Conservation (phyloP, 2,888 invertebrate genomes). For the Galeruca laticollis region DNA sequence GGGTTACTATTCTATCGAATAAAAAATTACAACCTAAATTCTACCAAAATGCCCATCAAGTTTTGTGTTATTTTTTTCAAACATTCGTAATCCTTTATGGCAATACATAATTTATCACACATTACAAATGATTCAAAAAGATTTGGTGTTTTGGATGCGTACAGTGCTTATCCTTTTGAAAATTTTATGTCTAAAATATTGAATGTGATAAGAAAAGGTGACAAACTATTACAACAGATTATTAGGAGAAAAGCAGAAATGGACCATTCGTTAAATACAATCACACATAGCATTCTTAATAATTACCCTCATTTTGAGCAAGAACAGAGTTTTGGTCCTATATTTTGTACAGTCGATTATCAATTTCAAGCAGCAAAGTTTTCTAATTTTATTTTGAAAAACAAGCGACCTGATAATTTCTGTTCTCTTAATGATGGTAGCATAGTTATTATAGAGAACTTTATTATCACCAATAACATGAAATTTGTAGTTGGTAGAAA, state of each 20-base stretch:
- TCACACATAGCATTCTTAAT: not conserved
- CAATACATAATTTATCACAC: conserved; percentile 3
- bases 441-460: conserved; percentile 11
- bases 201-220: conserved; percentile 6
- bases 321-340: not conserved
- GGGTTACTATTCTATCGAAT: conserved; percentile 7
- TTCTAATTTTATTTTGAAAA: not conserved
- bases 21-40: not conserved
- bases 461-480: conserved; percentile 1
- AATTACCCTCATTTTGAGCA: not conserved
- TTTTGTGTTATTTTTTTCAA: conserved; percentile 5
- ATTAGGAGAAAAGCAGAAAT: conserved; percentile 8
- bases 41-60: not conserved
- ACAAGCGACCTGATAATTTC: conserved; percentile 7
- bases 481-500: conserved; percentile 12
- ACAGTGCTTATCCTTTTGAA: conserved; percentile 8
- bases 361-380: conserved; percentile 2
- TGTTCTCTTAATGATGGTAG: conserved; percentile 9
- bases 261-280: not conserved
- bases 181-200: conserved; percentile 5
- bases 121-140: too few species aligned
- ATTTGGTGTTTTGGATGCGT: conserved; percentile 9
- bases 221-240: conserved; percentile 11
- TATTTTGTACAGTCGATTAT: not conserved
- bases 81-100: conserved; percentile 6